Percentiles rank a stretch among this genome's conserved stretches.
Evolutionary conservation across 2,888 invertebrate species (phyloP).

Genomic region (Pyrochroa serraticornis): DNA sequence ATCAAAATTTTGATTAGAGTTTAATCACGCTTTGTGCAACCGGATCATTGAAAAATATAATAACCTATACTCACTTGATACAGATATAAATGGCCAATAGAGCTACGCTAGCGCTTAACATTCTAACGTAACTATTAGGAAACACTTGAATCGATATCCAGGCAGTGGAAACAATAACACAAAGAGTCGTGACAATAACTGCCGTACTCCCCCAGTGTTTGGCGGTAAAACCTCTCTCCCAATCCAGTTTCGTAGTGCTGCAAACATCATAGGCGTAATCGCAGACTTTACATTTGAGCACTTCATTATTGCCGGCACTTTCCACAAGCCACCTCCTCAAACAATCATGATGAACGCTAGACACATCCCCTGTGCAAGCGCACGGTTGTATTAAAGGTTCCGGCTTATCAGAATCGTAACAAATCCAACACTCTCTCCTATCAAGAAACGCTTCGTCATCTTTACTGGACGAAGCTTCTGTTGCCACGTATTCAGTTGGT

Average conservation of each 20-base stretch:
- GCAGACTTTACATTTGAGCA: constrained; percentile 79
- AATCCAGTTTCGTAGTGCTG: constrained; percentile 77
- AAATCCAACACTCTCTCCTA: constrained; percentile 89
- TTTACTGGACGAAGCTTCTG: constrained; percentile 2
- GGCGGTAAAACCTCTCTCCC: constrained; percentile 83
- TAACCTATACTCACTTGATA: constrained; percentile 67
- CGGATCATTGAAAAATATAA: not conserved
- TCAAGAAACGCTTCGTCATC: constrained; percentile 63
- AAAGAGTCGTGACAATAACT: constrained; percentile 78
- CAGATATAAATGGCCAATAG: constrained; percentile 84
- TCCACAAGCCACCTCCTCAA: constrained; percentile 88
- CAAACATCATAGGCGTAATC: constrained; percentile 81
- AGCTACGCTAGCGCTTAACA: constrained; percentile 81
- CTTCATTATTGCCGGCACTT: constrained; percentile 56
- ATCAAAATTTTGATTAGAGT: too few relatives aligned
- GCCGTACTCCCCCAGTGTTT: constrained; percentile 86
- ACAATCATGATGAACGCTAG: constrained; percentile 90
- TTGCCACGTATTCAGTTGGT: constrained; percentile 6
- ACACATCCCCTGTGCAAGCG: constrained; percentile 90
- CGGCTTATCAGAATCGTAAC: constrained; percentile 80
- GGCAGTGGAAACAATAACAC: constrained; percentile 75
- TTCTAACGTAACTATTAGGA: constrained; percentile 76
- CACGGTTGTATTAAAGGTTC: constrained; percentile 90
- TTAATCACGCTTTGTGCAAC: too few relatives aligned
- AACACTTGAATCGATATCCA: constrained; percentile 83